Evolutionary conservation across 2,888 invertebrate species (phyloP), one percentile per base, ranked within the genome.

Genomic region (Caenorhabditis doughertyi): DNA sequence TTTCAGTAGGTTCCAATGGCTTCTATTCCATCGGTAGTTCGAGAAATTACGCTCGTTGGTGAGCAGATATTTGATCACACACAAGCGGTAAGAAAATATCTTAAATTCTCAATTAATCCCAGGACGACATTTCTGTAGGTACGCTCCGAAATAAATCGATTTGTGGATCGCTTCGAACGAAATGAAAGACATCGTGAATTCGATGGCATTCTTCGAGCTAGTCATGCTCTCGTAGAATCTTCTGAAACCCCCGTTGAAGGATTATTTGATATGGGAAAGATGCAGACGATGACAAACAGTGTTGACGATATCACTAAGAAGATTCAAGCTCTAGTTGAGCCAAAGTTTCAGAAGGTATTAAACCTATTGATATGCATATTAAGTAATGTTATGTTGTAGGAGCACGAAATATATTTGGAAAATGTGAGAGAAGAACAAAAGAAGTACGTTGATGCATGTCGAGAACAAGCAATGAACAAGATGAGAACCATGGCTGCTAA

Each of bases 101-200:
- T 35, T 35, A 5, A 35, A 9, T 9, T 2, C 18, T 47, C 18
- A 18, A 47, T 18, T 18, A n/a, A n/a, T n/a, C n/a, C 16, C 39
- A 39, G 5, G n/a, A n/a, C n/a, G n/a, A 9, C 16, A 13, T 39
- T 39, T 39, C 39, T 82, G 3, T 23, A 83, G 83, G 44, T 83
- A 16, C 79, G 74, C 2, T 27, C 67, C 1, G 85, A 86, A 80
- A 81, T 86, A n/a, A 85, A 81, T 11, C 67, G 68, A 39, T 87
- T 88, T 49, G 84, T 85, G 13, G 85, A 87, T 27, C 72, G 82
- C 39, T 88, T 88, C 62, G 88, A 88, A 65, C 58, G 62, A 49
- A 88, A 88, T 58, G 85, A 84, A 39, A 81, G 88, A 0, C 87
- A 88, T 64, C 79, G 84, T 9, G 88, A 88, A 73, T 88, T 88